phyloP scores from a whole-genome alignment of 2,113 vertebrate species.

The Illadopsis cleaveri region DNA sequence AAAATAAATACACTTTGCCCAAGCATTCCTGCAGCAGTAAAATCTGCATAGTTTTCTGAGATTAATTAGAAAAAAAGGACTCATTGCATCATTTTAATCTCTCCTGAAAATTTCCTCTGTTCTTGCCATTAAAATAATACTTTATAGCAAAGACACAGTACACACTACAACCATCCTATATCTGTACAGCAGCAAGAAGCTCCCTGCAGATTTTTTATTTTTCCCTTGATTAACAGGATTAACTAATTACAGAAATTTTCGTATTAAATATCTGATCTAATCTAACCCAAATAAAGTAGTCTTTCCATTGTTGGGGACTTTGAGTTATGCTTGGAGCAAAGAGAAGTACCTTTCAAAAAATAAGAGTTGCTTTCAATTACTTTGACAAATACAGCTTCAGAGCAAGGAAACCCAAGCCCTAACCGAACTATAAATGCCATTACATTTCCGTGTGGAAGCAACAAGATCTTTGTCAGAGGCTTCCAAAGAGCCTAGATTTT shows the following conservation, averaged over 20 bases:
- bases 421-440: neutral
- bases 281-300: neutral
- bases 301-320: neutral
- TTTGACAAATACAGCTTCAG: neutral
- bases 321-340: neutral
- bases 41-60: neutral
- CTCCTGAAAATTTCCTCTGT: neutral
- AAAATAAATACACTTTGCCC: neutral
- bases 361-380: neutral
- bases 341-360: neutral
- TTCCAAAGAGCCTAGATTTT: neutral
- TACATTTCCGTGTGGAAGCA: neutral
- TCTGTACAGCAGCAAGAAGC: neutral
- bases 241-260: slow-evolving; percentile 18
- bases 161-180: neutral
- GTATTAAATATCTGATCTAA: neutral
- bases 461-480: neutral
- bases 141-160: neutral
- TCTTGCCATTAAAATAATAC: slow-evolving; percentile 16
- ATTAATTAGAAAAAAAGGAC: neutral
- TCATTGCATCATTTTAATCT: neutral
- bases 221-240: neutral
- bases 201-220: neutral
- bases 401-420: neutral
- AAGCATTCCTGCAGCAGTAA: neutral